Percentiles rank a stretch among this genome's conserved stretches.
Conservation (phyloP, 2,888 invertebrate genomes). For the Cylindroiulus punctatus region DNA sequence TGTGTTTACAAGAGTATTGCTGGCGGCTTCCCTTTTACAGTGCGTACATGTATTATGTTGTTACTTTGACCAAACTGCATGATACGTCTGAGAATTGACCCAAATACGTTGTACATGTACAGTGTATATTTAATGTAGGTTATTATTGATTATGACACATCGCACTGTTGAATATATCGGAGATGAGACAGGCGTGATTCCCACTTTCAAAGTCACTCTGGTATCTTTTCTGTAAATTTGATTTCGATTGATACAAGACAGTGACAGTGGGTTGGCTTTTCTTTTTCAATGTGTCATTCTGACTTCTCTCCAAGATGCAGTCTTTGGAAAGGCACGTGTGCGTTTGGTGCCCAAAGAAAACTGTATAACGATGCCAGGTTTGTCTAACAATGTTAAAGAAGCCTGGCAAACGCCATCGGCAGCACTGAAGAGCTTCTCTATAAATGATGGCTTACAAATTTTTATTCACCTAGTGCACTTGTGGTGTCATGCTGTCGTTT, state of each 20-base stretch:
- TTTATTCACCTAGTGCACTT: no score
- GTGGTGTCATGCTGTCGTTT: no score
- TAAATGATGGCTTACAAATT: no score
- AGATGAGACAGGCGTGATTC: background rate
- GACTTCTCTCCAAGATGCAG: background rate
- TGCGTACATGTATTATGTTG: background rate
- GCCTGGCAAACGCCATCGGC: no score
- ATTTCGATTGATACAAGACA: slow-evolving; percentile 16
- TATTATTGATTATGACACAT: background rate
- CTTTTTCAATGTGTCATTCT: background rate
- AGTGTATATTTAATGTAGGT: background rate
- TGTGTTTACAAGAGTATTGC: background rate
- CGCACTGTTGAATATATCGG: background rate
- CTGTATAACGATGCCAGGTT: no score
- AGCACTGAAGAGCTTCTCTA: no score
- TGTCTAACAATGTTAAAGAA: no score
- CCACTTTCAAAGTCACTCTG: background rate
- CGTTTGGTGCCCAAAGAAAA: no score
- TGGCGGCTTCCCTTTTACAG: background rate
- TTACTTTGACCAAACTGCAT: no score
- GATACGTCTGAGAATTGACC: slow-evolving; percentile 37
- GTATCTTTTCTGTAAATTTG: background rate
- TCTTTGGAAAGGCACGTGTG: background rate
- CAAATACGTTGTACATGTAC: background rate
- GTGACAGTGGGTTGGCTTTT: background rate